Evolutionary conservation across 1,140 invertebrate species (phyloP), one percentile per base, ranked within the genome.

Genomic region (Schmidtea mediterranea): DNA sequence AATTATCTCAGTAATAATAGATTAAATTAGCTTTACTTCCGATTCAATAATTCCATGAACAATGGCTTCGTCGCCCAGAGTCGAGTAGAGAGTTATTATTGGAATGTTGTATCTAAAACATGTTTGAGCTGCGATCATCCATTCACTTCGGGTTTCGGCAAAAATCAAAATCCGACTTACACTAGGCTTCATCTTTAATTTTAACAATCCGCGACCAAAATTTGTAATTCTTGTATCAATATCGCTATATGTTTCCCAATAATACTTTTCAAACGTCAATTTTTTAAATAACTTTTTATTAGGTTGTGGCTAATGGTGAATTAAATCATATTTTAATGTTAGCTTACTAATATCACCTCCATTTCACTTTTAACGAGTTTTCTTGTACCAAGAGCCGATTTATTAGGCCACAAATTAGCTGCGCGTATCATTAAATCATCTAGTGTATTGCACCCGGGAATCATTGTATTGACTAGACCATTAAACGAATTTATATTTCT

Each of bases 261-360:
- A 72, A 65, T 95, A 97, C 22, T 83, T 83, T 21, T 23, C 46
- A 40, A 45, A 48, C 49, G 19, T 49, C 55, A 73, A 70, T 62
- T 98, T 95, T 67, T 92, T 92, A 59, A 97, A 95, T 18, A 90
- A 72, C 59, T 81, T 74, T 40, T 89, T 87, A 65, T 89, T 87
- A 0, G 77, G 74, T 61, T 94, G 86, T 19, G 18, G 40, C 40
- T 41, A 41, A 19, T 19, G 3, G n/a, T n/a, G n/a, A n/a, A n/a
- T n/a, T n/a, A n/a, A n/a, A n/a, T n/a, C n/a, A n/a, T n/a, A n/a
- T n/a, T n/a, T n/a, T n/a, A n/a, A n/a, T n/a, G n/a, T n/a, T n/a
- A n/a, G n/a, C n/a, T n/a, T n/a, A n/a, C n/a, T n/a, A n/a, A n/a
- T 12, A 19, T 40, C 3, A 75, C 62, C 62, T 95, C 87, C 58